Evolutionary conservation across 2,113 vertebrate species (phyloP), one percentile per base, ranked within the genome.

Genomic region (Nannobrachium achirus): DNA sequence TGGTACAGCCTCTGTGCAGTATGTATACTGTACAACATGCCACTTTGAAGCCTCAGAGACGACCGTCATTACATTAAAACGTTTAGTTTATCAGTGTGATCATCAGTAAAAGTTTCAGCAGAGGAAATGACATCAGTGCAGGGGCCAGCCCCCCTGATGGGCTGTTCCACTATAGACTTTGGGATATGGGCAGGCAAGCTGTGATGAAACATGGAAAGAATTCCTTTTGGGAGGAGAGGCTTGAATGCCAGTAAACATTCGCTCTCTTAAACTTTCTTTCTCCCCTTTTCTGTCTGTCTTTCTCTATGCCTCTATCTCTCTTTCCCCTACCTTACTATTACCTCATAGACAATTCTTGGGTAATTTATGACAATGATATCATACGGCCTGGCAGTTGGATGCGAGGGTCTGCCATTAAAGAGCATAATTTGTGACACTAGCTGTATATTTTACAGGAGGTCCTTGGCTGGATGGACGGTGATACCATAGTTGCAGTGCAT

Each of bases 171-270:
- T 46, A 14, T 63, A 69, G 71, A 83, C 73, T 8, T 74, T 80
- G 73, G 81, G 55, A 64, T 72, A 75, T 63, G 81, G 81, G 71
- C 78, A 79, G 82, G 76, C 55, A 71, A 74, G 85, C 82, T 67
- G 74, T 91, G 90, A 91, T 83, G 83, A 86, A 91, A 89, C 85
- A 75, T 66, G 90, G 89, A 92, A 90, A 88, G 88, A 91, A 91
- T 90, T 86, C 75, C 72, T 84, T 75, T 81, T 86, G 83, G 81
- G 82, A 89, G 86, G 86, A 91, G 79, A 84, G 62, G 80, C 83
- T 80, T 52, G 78, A 80, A 76, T 79, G 25, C 74, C 81, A 78
- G 85, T 86, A 89, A 88, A 89, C 86, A 90, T 73, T 53, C 45
- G 50, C 52, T 76, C 49, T 61, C 70, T 79, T 66, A 45, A 75